Evolutionary conservation across 2,113 vertebrate genomes (phyloP), one percentile per base, ranked within the genome.

Genomic region (Butorides virescens): DNA sequence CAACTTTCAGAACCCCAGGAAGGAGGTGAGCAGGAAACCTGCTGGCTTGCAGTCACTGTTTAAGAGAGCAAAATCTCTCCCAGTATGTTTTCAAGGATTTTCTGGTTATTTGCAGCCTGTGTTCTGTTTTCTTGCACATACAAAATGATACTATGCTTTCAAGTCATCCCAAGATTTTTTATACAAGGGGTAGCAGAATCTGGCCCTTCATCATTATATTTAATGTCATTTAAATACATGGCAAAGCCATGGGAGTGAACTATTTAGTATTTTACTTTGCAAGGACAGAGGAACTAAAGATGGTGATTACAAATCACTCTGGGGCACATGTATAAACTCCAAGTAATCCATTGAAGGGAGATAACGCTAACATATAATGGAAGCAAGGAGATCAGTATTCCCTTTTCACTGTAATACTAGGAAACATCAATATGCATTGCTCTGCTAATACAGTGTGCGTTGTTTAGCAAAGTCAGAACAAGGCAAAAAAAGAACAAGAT

Each of bases 401-500:
- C 53, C 39, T 92, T 95, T 96, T 79, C 70, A 85, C 71, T 94
- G 56, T 92, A 86, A 56, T 91, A 92, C 83, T 65, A 89, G 42
- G 83, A 83, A 94, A 97, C 61, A 93, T 83, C 95, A 93, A 91
- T 95, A 96, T 87, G 91, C 91, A 89, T 74, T 85, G 81, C 75
- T 94, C 62, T 93, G 84, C 73, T 95, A 95, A 93, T 92, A 90
- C 73, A 96, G 78, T 88, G 85, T 67, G 15, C 0, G 46, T 47
- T 97, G 74, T 93, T 97, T 94, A 93, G 80, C 82, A 96, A 97
- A 96, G 96, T 89, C 74, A 81, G 86, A 89, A 92, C 81, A 92
- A 96, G 70, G 90, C n/a, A 87, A 81, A 91, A 74, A 88, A 62
- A 73, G 95, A 91, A 90, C 56, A 86, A 97, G 61, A 95, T 80